phyloP scores from a whole-genome alignment of 2,888 invertebrate species.

The Monochamus alternatus region DNA sequence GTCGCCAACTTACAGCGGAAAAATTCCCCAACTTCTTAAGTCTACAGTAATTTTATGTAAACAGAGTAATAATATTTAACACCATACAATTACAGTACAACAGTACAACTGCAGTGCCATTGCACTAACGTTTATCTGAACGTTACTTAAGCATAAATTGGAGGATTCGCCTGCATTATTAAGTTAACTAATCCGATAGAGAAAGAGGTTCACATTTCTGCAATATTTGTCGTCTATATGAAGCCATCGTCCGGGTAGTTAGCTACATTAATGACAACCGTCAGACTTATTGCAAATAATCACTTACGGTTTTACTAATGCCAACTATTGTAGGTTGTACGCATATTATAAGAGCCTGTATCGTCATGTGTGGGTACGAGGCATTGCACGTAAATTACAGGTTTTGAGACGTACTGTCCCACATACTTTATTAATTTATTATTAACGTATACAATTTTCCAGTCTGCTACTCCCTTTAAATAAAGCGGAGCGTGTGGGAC shows the following conservation, averaged over 20 bases:
- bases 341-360: neutral
- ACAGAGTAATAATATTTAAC: too few species aligned
- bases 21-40: too few species aligned
- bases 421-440: conserved; percentile 1
- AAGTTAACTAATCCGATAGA: too few species aligned
- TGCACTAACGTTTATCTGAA: too few species aligned
- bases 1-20: too few species aligned
- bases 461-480: conserved; percentile 3
- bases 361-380: neutral
- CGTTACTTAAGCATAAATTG: too few species aligned
- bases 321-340: neutral
- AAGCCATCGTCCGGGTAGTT: neutral
- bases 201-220: too few species aligned
- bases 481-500: neutral
- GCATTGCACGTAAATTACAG: neutral
- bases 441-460: conserved; percentile 1
- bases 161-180: too few species aligned
- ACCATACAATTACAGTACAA: too few species aligned
- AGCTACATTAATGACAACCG: neutral
- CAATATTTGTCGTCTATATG: too few species aligned
- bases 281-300: neutral
- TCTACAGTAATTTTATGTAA: too few species aligned
- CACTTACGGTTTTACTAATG: neutral
- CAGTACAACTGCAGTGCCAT: too few species aligned
- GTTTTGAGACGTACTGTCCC: neutral